Conservation (phyloP, 2,888 invertebrate genomes). For the Meganola albula region DNA sequence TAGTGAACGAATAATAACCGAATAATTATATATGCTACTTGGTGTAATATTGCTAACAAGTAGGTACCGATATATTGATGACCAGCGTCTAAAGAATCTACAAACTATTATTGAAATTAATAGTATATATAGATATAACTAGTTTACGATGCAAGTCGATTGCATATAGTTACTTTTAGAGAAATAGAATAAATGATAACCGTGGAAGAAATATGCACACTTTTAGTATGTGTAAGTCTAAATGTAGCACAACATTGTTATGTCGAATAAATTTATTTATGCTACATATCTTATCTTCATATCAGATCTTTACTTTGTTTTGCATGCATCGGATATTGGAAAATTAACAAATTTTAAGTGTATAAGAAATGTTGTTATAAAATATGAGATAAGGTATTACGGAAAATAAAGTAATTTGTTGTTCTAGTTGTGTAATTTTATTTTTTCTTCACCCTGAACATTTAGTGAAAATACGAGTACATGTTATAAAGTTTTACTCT, state of each 20-base stretch:
- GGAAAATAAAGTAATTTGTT: conserved; percentile 48
- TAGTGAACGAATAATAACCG: conserved; percentile 22
- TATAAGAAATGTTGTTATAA: conserved; percentile 50
- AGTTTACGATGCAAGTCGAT: too few species aligned
- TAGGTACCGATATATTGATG: conserved; percentile 17
- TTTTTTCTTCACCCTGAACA: too few species aligned
- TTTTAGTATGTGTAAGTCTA: too few species aligned
- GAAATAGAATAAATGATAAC: too few species aligned
- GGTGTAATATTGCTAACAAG: conserved; percentile 22
- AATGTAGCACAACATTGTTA: too few species aligned
- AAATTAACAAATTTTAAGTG: conserved; percentile 43
- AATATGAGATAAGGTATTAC: conserved; percentile 53
- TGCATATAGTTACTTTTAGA: too few species aligned
- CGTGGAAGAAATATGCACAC: too few species aligned
- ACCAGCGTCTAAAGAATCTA: conserved; percentile 31
- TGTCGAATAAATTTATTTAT: conserved; percentile 30
- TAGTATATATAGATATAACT: conserved; percentile 15
- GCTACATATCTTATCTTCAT: conserved; percentile 22
- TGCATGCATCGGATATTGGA: conserved; percentile 46
- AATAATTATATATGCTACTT: conserved; percentile 16
- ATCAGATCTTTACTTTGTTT: conserved; percentile 37
- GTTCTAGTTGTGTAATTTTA: conserved; percentile 25
- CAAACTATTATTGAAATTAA: conserved; percentile 34
- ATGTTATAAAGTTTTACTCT: too few species aligned
- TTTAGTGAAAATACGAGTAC: too few species aligned